A percentile compares a stretch with the other conserved stretches of the same genome.
Conservation (phyloP, 2,113 vertebrate genomes). For the Speoplatyrhinus poulsoni region DNA sequence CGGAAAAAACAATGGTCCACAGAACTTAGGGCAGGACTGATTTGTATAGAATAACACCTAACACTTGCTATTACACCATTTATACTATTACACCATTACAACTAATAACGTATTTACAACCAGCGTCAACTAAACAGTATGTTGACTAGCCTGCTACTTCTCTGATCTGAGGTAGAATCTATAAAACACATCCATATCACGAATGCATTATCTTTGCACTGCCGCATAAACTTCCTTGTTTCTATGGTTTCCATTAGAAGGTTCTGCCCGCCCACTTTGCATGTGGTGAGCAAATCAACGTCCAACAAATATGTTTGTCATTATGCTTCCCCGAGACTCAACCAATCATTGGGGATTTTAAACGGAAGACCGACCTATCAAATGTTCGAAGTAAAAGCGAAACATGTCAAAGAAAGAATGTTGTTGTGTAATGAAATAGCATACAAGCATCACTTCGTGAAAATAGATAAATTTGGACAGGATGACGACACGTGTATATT, state of each 20-base stretch:
- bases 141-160: background rate
- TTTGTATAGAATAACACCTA: too few relatives aligned
- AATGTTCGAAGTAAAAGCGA: too few relatives aligned
- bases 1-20: background rate
- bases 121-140: background rate
- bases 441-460: too few relatives aligned
- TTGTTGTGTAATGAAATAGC: too few relatives aligned
- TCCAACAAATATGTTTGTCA: background rate
- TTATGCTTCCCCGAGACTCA: background rate
- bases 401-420: too few relatives aligned
- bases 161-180: too few relatives aligned
- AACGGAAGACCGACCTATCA: too few relatives aligned
- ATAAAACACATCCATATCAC: too few relatives aligned
- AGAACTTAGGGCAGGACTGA: too few relatives aligned
- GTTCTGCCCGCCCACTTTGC: background rate
- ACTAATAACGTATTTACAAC: background rate
- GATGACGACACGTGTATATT: too few relatives aligned
- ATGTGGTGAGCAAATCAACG: slow-evolving; percentile 31
- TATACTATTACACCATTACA: too few relatives aligned
- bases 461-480: too few relatives aligned
- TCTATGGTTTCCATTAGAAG: slow-evolving; percentile 55
- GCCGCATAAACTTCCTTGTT: slow-evolving; percentile 55
- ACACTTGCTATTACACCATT: background rate
- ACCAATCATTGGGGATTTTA: slow-evolving; percentile 39
- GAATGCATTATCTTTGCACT: background rate